phyloP scores from a whole-genome alignment of 2,797 vertebrate genomes.

The Enteromius paludinosus region DNA sequence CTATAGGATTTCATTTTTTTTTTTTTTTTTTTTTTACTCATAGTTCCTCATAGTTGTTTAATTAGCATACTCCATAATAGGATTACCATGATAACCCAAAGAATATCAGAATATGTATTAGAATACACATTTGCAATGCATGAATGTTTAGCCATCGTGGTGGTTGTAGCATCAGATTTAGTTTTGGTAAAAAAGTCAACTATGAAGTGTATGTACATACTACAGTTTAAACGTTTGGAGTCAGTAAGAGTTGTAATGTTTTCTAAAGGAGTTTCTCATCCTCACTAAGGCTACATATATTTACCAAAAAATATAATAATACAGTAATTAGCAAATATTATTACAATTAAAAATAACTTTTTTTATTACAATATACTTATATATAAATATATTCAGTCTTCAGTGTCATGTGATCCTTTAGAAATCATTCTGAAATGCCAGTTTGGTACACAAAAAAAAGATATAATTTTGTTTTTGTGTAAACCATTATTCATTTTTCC shows the following conservation, averaged over 20 bases:
- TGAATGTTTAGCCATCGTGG: not conserved
- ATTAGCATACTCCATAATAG: not conserved
- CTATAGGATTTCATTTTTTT: not conserved
- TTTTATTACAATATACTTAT: not conserved
- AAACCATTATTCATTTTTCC: not conserved
- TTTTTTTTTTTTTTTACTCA: not conserved
- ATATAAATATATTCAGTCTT: not conserved
- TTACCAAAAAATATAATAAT: not conserved
- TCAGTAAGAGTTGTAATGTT: not conserved
- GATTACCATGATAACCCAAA: not conserved
- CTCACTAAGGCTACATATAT: not conserved
- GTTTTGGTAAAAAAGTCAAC: not conserved
- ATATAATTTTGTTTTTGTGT: too few relatives aligned
- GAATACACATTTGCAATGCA: conserved; percentile 11
- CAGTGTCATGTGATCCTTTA: not conserved
- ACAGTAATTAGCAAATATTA: not conserved
- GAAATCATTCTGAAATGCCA: not conserved
- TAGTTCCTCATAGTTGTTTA: not conserved
- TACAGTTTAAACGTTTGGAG: not conserved
- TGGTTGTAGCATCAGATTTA: not conserved
- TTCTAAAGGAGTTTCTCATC: not conserved
- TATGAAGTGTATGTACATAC: not conserved
- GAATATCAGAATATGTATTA: conserved; percentile 3
- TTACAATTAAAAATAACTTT: not conserved
- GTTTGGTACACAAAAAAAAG: not conserved